These are phyloP conservation scores for Pteronotus mesoamericanus DNA, from an alignment of 2,797 vertebrate species.

Conservation along the genomic window DNA sequence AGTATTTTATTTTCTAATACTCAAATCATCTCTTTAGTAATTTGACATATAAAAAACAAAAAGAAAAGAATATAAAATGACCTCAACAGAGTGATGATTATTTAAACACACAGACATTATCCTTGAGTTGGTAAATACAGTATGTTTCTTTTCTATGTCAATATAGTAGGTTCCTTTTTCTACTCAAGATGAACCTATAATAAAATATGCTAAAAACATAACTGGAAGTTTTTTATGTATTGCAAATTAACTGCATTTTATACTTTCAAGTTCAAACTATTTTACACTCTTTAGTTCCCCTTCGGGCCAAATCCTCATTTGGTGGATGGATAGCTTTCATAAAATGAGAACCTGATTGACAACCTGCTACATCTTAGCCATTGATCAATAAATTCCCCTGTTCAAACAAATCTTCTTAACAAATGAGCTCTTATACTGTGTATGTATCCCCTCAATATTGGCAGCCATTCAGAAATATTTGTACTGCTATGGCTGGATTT, in stretches of 20 bases:
- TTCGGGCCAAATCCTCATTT: neutral
- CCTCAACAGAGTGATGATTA: neutral
- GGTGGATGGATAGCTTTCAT: neutral
- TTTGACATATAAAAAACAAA: conserved; percentile 32
- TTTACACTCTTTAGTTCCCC: neutral
- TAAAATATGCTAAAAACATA: conserved; percentile 27
- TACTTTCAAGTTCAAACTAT: conserved; percentile 6
- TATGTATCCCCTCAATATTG: neutral
- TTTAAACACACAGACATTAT: conserved; percentile 17
- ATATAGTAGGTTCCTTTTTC: neutral
- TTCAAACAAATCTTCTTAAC: neutral
- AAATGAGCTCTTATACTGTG: neutral
- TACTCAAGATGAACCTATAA: conserved; percentile 23
- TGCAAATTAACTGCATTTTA: neutral
- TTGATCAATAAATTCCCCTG: neutral
- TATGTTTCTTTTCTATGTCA: neutral
- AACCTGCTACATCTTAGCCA: neutral
- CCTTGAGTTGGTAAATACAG: neutral
- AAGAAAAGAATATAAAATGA: conserved; percentile 35
- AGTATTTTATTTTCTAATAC: conserved; percentile 43
- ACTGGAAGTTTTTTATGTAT: neutral
- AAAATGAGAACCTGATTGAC: neutral
- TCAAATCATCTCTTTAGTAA: conserved; percentile 43
- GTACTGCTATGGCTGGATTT: neutral
- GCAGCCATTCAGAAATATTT: neutral